phyloP scores from a whole-genome alignment of 2,113 vertebrate genomes.

The Ammodytes marinus region DNA sequence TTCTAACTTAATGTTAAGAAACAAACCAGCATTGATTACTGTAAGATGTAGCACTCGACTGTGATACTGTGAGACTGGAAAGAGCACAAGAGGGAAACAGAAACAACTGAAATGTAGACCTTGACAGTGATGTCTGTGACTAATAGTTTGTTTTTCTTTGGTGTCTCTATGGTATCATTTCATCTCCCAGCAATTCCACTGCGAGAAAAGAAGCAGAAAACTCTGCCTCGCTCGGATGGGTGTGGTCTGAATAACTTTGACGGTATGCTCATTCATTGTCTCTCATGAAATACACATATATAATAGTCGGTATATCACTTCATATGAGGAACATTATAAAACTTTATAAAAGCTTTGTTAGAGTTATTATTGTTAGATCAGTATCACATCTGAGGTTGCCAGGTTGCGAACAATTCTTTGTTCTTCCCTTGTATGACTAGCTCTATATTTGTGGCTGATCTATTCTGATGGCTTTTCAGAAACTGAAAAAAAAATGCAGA shows the following conservation, averaged over 20 bases:
- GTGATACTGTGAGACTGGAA: not conserved
- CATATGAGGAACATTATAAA: not conserved
- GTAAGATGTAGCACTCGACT: not conserved
- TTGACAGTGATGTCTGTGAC: not conserved
- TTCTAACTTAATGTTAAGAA: not conserved
- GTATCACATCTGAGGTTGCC: not conserved
- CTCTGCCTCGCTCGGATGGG: slow-evolving; percentile 74
- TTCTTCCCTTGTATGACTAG: not conserved
- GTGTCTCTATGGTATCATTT: slow-evolving; percentile 32
- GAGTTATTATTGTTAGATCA: not conserved
- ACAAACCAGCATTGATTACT: not conserved
- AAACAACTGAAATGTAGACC: not conserved
- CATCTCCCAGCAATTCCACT: slow-evolving; percentile 69
- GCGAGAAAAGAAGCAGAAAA: slow-evolving; percentile 74
- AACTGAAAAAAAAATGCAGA: not conserved
- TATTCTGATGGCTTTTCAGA: not conserved
- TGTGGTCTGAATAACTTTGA: slow-evolving; percentile 75
- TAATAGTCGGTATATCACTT: not conserved
- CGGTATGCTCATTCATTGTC: slow-evolving; percentile 58
- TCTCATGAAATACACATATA: not conserved
- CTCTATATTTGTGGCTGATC: not conserved
- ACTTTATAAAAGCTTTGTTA: not conserved
- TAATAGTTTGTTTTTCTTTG: not conserved
- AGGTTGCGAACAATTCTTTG: slow-evolving; percentile 2
- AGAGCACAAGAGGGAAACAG: not conserved